Conservation (phyloP, 2,113 vertebrate genomes). For the Emydocephalus ijimae region DNA sequence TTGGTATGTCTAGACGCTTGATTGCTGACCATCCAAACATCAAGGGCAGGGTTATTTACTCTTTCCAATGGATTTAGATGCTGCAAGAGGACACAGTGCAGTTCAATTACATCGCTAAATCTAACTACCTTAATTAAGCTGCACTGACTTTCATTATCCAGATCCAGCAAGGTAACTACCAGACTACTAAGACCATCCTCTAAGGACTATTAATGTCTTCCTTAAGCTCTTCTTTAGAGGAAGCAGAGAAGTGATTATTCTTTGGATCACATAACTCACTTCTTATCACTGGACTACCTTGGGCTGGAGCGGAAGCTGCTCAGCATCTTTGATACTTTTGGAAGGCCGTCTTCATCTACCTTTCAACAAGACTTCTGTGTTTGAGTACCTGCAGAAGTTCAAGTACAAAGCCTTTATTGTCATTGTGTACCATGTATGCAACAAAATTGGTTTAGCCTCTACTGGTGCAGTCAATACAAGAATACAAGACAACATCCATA, state of each 20-base stretch:
- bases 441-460: no score
- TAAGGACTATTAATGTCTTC: neutral
- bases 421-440: no score
- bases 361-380: neutral
- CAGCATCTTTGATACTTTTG: neutral
- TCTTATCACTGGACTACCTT: neutral
- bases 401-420: no score
- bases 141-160: constrained; percentile 27
- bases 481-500: neutral
- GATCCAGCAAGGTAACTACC: neutral
- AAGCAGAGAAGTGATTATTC: neutral
- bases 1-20: constrained; percentile 26
- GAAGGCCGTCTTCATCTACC: neutral
- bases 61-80: constrained; percentile 33
- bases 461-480: no score
- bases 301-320: neutral
- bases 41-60: constrained; percentile 26
- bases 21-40: constrained; percentile 34
- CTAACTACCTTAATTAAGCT: constrained; percentile 37
- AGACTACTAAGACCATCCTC: neutral
- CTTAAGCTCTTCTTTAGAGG: neutral
- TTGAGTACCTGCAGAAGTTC: neutral
- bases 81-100: constrained; percentile 13
- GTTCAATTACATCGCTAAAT: constrained; percentile 37
- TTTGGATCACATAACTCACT: neutral